Base-by-base conservation (phyloP, 2,888 invertebrate species). In the Euphydryas editha region DNA sequence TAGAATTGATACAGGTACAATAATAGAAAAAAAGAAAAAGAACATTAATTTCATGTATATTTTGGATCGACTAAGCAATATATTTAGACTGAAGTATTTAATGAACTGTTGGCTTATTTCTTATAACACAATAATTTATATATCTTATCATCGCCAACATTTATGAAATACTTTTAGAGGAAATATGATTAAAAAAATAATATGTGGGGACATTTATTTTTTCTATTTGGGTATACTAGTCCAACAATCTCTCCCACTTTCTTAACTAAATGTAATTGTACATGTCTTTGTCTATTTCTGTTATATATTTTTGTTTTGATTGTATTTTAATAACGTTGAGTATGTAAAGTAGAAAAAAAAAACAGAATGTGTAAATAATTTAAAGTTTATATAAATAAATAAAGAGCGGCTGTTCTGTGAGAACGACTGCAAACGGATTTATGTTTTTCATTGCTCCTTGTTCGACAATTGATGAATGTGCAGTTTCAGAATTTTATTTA, bases 331-430 rank as follows among this genome's bases (percentile, higher is more conserved):
- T 86, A 88, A 89, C 86, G 89, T 92, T 92, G 90, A 87, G 78
- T 81, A 88, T 92, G 92, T 91, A 91, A 92, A 91, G 92, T 92
- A 92, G 92, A 84, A 30, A 30, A 30, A n/a, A 78, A 76, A 84
- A 86, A 84, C 84, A 83, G 89, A 92, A 90, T 88, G 84, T 92
- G 92, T 91, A 92, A 88, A 92, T 92, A 92, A 90, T 86, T 91
- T 92, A 92, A 92, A 92, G 92, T 92, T 92, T 92, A 92, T 92
- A 90, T 88, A 90, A 89, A 92, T 92, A 92, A 89, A 92, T 92
- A 92, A 92, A 92, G 83, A 85, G 85, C 83, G 86, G 85, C 77
- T 83, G 83, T 90, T 88, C 92, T 92, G 85, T 80, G 86, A 92
- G 92, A 78, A 85, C 83, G 76, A 76, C 86, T 80, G 81, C 87